phyloP scores from a whole-genome alignment of 2,797 vertebrate species.

The Melanotaenia trifasciata region DNA sequence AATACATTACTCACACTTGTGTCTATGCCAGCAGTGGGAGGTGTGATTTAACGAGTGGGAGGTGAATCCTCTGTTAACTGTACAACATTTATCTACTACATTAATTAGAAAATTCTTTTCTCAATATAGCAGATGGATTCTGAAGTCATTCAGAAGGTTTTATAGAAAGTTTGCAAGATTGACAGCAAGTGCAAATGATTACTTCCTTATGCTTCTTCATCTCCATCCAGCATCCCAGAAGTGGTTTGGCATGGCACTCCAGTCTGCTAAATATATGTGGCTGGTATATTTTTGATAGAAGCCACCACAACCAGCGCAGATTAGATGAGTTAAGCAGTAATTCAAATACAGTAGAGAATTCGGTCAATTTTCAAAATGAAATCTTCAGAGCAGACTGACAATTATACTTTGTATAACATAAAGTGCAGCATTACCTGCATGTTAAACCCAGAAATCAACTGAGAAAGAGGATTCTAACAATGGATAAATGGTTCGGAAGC shows the following conservation, averaged over 20 bases:
- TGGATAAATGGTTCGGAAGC: background rate
- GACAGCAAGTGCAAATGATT: conserved; percentile 9
- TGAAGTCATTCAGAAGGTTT: background rate
- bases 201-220: background rate
- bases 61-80: background rate
- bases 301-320: background rate
- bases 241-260: background rate
- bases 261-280: background rate
- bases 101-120: background rate
- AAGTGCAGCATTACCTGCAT: background rate
- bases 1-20: conserved; percentile 4
- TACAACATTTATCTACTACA: background rate
- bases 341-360: background rate
- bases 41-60: conserved; percentile 7
- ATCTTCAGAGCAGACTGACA: background rate
- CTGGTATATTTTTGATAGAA: background rate
- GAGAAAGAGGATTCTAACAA: background rate
- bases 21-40: background rate
- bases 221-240: background rate
- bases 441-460: background rate
- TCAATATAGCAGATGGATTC: background rate
- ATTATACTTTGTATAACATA: background rate
- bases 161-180: conserved; percentile 1
- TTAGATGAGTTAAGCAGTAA: background rate
- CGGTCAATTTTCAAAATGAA: background rate